Base-by-base conservation (phyloP, 2,113 vertebrate genomes). In the Polyodon spathula region DNA sequence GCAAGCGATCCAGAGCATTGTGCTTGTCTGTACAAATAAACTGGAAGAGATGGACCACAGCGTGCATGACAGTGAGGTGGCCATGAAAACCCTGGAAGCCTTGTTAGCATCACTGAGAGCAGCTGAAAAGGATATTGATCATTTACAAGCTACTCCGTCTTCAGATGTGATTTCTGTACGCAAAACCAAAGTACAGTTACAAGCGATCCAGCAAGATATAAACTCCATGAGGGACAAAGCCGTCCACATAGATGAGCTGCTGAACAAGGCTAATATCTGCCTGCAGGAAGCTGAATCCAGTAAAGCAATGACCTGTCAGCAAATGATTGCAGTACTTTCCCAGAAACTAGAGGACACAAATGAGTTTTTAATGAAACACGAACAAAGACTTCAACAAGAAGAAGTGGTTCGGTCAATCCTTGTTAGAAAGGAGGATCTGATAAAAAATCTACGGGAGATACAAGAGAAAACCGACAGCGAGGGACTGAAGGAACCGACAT, bases 401-500 rank as follows among this genome's bases (percentile, higher is more conserved):
- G 81, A 78, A 4, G 78, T 87, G 14, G 59, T 66, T 10, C 73
- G 75, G 44, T 71, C 71, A 1, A 78, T 93, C 64, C 68, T 73
- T 15, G 64, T 77, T 43, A 92, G 82, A 78, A 90, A 74, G 27
- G 68, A 70, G 37, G 78, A 82, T 1, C 74, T 94, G 58, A 66
- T 85, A 54, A 88, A 77, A 61, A 88, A 77, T 69, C 78, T 98
- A 68, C 85, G 84, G 62, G 91, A 86, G 60, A 60, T 97, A 4
- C 80, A 76, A 54, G 78, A 76, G 3, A 70, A 69, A 0, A 80
- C 91, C 6, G 81, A 84, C 65, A 78, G 69, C 37, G 78, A 89
- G 68, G 83, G 90, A 6, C 79, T 98, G 42, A 92, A 85, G 65
- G 96, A 98, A 71, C 84, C 93, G 39, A 94, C 92, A 10, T 78